Conservation (phyloP, 2,113 vertebrate genomes). For the Addax nasomaculatus region DNA sequence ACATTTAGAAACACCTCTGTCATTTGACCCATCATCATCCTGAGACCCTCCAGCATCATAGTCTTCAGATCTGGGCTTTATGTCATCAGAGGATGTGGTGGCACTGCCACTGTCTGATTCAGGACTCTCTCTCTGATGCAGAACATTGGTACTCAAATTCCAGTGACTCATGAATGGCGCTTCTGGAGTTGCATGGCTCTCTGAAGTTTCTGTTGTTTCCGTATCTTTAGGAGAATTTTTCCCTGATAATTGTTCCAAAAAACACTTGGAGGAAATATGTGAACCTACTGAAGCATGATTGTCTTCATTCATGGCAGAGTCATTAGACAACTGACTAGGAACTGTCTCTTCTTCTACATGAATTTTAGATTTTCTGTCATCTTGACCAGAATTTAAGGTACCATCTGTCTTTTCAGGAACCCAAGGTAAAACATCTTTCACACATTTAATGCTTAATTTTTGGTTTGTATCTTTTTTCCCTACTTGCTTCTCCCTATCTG, state of each 20-base stretch:
- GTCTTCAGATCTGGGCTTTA: slow-evolving; percentile 97
- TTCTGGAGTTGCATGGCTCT: slow-evolving; percentile 83
- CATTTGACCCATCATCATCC: slow-evolving; percentile 95
- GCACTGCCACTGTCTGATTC: slow-evolving; percentile 94
- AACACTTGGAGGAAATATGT: slow-evolving; percentile 72
- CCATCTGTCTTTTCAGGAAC: slow-evolving; percentile 47
- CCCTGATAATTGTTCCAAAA: slow-evolving; percentile 74
- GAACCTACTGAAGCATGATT: slow-evolving; percentile 59
- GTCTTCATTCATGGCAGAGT: slow-evolving; percentile 54
- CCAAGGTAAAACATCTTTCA: slow-evolving; percentile 41
- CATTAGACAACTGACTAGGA: slow-evolving; percentile 61
- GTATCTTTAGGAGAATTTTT: slow-evolving; percentile 80
- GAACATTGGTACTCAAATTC: slow-evolving; percentile 74
- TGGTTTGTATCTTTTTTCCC: slow-evolving; percentile 39
- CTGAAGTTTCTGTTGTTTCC: slow-evolving; percentile 80
- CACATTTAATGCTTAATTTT: slow-evolving; percentile 20
- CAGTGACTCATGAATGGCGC: slow-evolving; percentile 86
- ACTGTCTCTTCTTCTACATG: slow-evolving; percentile 44
- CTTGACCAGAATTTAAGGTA: slow-evolving; percentile 52
- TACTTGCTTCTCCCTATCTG: slow-evolving; percentile 36
- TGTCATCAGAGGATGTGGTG: slow-evolving; percentile 97
- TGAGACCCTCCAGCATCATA: slow-evolving; percentile 98
- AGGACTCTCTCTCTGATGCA: slow-evolving; percentile 90
- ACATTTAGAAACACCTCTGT: slow-evolving; percentile 93
- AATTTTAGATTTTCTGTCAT: slow-evolving; percentile 50